Evolutionary conservation across 2,797 vertebrate genomes (phyloP).

Genomic region (Graptemys geographica): DNA sequence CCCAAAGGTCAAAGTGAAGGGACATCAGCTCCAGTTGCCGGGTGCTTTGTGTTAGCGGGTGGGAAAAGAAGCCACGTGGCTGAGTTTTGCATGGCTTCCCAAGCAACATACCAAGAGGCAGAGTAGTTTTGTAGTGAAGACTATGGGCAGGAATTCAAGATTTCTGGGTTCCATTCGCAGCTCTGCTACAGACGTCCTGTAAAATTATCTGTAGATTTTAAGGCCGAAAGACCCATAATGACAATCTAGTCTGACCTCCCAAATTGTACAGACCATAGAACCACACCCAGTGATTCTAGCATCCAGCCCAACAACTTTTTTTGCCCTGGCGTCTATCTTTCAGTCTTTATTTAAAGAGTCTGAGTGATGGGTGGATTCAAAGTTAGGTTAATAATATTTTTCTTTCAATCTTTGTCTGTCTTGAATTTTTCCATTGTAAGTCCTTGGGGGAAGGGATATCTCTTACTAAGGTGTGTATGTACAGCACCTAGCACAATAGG

Average conservation of each 20-base stretch:
- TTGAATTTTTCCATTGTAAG: neutral
- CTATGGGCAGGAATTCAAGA: too few species aligned
- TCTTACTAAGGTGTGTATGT: neutral
- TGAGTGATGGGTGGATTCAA: fast-evolving
- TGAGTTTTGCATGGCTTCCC: too few species aligned
- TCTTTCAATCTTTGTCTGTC: neutral
- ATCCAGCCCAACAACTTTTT: neutral
- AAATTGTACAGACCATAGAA: neutral
- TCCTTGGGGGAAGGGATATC: neutral
- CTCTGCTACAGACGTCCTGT: too few species aligned
- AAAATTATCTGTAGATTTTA: neutral
- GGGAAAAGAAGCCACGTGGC: too few species aligned
- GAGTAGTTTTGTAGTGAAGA: too few species aligned
- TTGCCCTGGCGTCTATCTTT: neutral
- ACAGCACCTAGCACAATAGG: neutral
- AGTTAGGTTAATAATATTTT: neutral
- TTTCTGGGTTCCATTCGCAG: too few species aligned
- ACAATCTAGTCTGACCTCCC: neutral
- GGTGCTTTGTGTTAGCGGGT: too few species aligned
- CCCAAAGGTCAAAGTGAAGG: too few species aligned
- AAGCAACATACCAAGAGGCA: too few species aligned
- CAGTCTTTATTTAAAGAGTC: fast-evolving
- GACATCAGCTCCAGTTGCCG: too few species aligned
- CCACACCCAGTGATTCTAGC: neutral
- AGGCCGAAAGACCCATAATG: neutral